These are phyloP conservation scores for Anolis apletophallus DNA, from an alignment of 2,797 vertebrate genomes.

Conservation along the genomic window DNA sequence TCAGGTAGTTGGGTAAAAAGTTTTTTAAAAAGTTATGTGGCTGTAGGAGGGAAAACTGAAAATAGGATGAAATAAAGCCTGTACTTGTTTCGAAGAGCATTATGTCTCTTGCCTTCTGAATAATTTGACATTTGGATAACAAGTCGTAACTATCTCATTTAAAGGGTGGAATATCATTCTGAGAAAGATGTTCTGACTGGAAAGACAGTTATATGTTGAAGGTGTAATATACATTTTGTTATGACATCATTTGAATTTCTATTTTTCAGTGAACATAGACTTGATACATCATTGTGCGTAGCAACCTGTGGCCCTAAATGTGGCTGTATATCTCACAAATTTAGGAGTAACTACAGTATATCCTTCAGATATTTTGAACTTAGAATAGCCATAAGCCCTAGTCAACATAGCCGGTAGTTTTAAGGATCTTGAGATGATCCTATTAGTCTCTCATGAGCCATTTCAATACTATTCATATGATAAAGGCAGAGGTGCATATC, in stretches of 20 bases:
- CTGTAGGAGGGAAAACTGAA: rapidly evolving
- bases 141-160: rapidly evolving
- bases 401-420: background rate
- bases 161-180: background rate
- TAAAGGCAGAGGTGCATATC: background rate
- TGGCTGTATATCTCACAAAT: background rate
- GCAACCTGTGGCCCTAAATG: background rate
- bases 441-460: too few species aligned
- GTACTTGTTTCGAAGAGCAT: background rate
- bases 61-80: background rate
- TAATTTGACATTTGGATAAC: background rate
- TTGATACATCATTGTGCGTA: background rate
- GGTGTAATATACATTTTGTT: background rate
- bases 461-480: background rate
- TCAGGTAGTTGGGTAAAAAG: background rate
- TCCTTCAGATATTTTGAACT: background rate
- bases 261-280: background rate
- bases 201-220: background rate
- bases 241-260: background rate
- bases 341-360: background rate
- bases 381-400: background rate
- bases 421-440: background rate
- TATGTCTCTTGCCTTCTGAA: background rate
- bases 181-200: background rate
- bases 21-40: background rate